Base-by-base conservation (phyloP, 2,113 vertebrate genomes). In the Chionis minor region DNA sequence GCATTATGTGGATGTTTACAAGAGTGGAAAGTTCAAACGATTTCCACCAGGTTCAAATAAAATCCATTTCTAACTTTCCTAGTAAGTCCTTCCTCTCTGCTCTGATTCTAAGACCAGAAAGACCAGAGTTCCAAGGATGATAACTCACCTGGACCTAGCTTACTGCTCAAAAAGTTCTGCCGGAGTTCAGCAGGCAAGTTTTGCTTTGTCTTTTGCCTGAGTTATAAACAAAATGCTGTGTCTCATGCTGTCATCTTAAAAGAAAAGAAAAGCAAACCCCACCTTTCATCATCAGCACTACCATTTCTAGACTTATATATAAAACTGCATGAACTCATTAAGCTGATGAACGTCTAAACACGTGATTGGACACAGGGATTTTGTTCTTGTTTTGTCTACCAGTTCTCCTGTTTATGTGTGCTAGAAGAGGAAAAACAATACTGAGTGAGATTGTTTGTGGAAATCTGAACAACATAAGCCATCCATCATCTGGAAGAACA, bases 1-100 rank as follows among this genome's bases (percentile, higher is more conserved):
- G 98, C 96, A 97, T 98, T 99, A 97, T 97, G 98, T 98, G 98
- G 98, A 98, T 99, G 98, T 99, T 99, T 98, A 99, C 98, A 98
- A 97, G 91, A 97, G 96, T 97, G 97, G 98, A 94, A 97, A 97
- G 83, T 96, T 97, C 98, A 97, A 95, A 97, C 90, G 81, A 88
- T 97, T 98, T 97, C 97, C 97, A 96, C 97, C 91, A 94, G 81
- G 74, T 97, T 97, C 97, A 98, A 98, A 98, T 97, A 96, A 97
- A 98, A 95, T 96, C 97, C 86, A 86, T 97, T 97, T 98, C 91
- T 97, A 97, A 97, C 74, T 95, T 98, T 96, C 88, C 91, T 94
- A 92, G 89, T 87, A 96, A 96, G 86, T 94, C 59, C 35, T 97
- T 97, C 77, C 63, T 95, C 93, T 79, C 75, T 84, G 81, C 86